Evolutionary conservation across 1,140 invertebrate genomes (phyloP).

Genomic region (Penaeus chinensis): DNA sequence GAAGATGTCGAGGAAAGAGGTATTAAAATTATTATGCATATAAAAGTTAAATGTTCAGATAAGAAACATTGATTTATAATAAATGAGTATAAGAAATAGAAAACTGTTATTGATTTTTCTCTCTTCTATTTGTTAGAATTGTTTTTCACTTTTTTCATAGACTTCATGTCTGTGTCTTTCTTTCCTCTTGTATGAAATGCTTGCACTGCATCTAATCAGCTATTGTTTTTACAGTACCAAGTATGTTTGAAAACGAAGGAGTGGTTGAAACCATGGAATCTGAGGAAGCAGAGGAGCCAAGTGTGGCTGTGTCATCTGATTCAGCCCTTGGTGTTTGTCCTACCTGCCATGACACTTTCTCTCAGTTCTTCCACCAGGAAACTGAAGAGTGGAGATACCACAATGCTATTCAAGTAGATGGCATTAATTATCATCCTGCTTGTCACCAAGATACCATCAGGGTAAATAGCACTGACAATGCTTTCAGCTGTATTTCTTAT

Average conservation of each 20-base stretch:
- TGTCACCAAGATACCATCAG: conserved; percentile 88
- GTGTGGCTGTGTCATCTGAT: conserved; percentile 71
- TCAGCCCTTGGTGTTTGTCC: conserved; percentile 77
- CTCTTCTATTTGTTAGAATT: no score
- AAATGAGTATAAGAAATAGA: no score
- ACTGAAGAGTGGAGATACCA: conserved; percentile 94
- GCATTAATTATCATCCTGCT: conserved; percentile 87
- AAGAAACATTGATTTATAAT: no score
- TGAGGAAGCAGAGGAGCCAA: conserved; percentile 70
- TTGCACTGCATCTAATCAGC: no score
- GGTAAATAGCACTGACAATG: conserved; percentile 70
- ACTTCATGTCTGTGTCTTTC: no score
- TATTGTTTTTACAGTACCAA: conserved; percentile 77
- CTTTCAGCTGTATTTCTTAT: not conserved
- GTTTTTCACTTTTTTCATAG: no score
- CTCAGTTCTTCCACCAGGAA: conserved; percentile 95
- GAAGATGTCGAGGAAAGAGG: conserved; percentile 92
- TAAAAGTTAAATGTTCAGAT: not conserved
- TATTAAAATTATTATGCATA: conserved; percentile 66
- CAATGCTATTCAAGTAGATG: conserved; percentile 82
- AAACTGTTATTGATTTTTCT: no score
- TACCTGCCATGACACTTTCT: conserved; percentile 91
- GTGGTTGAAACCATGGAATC: conserved; percentile 66
- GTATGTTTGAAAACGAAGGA: conserved; percentile 84
- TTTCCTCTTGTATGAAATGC: not conserved